Conservation (phyloP, 2,113 vertebrate species). For the Actenoides lindsayi region DNA sequence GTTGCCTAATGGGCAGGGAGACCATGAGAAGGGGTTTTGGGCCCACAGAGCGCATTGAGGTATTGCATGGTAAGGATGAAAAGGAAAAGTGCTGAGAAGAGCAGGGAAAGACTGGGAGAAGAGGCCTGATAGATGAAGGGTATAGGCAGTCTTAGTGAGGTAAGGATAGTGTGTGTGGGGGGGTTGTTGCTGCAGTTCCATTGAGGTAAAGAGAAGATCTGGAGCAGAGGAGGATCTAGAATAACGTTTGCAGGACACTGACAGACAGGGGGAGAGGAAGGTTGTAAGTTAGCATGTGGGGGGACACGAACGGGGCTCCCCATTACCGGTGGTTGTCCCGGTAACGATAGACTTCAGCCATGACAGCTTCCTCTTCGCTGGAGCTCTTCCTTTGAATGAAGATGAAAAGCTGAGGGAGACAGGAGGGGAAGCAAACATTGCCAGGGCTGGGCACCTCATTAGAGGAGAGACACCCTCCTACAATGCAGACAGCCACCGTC, state of each 20-base stretch:
- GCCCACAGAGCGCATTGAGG: neutral
- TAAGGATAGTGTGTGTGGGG: neutral
- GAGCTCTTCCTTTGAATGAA: slow-evolving; percentile 88
- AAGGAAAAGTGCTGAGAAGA: neutral
- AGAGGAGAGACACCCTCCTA: neutral
- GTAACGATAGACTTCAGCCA: slow-evolving; percentile 76
- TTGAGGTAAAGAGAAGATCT: neutral
- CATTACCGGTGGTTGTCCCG: slow-evolving; percentile 77
- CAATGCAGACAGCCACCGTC: neutral
- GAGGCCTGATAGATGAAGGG: neutral
- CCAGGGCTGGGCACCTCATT: neutral
- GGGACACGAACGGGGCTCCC: neutral
- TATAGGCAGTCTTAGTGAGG: neutral
- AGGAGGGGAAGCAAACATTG: neutral
- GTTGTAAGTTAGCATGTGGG: neutral
- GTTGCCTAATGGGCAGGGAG: neutral
- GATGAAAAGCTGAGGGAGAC: slow-evolving; percentile 80
- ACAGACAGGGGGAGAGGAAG: neutral
- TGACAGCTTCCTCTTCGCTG: slow-evolving; percentile 77
- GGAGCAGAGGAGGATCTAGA: neutral
- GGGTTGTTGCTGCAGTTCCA: neutral
- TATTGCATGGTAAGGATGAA: neutral
- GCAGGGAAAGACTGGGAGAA: neutral
- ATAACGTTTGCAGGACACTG: neutral
- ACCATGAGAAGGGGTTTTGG: neutral